Evolutionary conservation across 2,113 vertebrate species (phyloP).

Genomic region (Coreoperca whiteheadi): DNA sequence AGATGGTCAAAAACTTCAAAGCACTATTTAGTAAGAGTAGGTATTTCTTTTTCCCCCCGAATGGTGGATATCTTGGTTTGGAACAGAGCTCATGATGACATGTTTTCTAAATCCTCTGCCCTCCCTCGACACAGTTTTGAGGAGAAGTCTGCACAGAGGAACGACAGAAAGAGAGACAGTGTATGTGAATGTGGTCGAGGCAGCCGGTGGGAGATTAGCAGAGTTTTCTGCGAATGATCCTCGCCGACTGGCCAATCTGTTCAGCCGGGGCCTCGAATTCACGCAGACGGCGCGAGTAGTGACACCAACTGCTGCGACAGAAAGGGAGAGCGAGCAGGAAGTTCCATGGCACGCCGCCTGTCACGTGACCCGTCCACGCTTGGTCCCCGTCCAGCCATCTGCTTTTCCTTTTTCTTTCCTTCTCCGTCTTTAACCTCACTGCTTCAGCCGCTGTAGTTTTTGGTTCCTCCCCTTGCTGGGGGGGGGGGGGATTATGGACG

Average conservation of each 20-base stretch:
- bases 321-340: constrained; percentile 79
- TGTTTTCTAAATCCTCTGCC: constrained; percentile 67
- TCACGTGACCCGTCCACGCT: constrained; percentile 76
- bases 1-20: constrained; percentile 13
- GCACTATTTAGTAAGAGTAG: constrained; percentile 57
- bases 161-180: constrained; percentile 56
- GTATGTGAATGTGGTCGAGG: constrained; percentile 67
- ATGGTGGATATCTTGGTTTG: constrained; percentile 36
- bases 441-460: constrained; percentile 2
- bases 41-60: constrained; percentile 42
- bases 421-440: not conserved
- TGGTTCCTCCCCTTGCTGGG: constrained; percentile 9
- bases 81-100: constrained; percentile 60
- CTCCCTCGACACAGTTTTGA: constrained; percentile 66
- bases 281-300: constrained; percentile 80
- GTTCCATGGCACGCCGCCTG: constrained; percentile 74
- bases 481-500: not conserved
- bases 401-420: constrained; percentile 48
- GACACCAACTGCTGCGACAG: constrained; percentile 80
- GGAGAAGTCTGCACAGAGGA: constrained; percentile 47
- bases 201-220: constrained; percentile 80
- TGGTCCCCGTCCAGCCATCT: constrained; percentile 78
- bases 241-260: constrained; percentile 83
- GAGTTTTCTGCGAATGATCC: constrained; percentile 81
- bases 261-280: constrained; percentile 76